Evolutionary conservation across 2,888 invertebrate species (phyloP), one percentile per base, ranked within the genome.

Genomic region (Hymenopus coronatus): DNA sequence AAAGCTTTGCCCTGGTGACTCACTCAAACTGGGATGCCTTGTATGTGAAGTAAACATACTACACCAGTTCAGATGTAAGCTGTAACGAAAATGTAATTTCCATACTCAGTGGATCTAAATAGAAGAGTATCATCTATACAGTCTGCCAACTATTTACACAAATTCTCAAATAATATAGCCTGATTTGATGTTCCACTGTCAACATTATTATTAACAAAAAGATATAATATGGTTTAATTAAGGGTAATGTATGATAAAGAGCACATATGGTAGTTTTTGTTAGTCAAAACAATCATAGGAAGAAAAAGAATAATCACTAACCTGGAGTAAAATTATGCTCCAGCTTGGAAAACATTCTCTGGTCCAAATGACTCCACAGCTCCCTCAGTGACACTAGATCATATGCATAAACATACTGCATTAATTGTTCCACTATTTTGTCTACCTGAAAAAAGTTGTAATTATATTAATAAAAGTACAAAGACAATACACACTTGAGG

Each of bases 341-440:
- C 89, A 99, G 93, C 92, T 98, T 97, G 28, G 96, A 96, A 93
- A 99, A 99, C 92, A 99, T 96, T 92, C 97, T 96, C 89, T 95
- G 95, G 91, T 99, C 98, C 85, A 99, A 95, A 93, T 98, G 98
- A 89, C 94, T 94, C 99, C 99, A 99, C 90, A 98, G 95, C 91
- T 98, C 98, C 90, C 97, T 95, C 14, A 99, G 93, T 0, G 97
- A 96, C 91, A 94, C 94, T 25, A 99, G 93, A 93, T 99, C 99
- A 91, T 97, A 97, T 90, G 94, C 95, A 91, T 96, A 96, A 88
- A 97, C 95, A 90, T 95, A 95, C 90, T 96, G 95, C 92, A 97
- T 94, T 89, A 99, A 95, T 93, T 98, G 98, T 89, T 98, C 98
- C 70, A 97, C 95, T 91, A 98, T 96, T 94, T 97, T 97, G 92